Percentiles rank a stretch among this genome's conserved stretches.
These are phyloP conservation scores for Sialia sialis DNA, from an alignment of 2,113 vertebrate genomes.

Conservation along the genomic window DNA sequence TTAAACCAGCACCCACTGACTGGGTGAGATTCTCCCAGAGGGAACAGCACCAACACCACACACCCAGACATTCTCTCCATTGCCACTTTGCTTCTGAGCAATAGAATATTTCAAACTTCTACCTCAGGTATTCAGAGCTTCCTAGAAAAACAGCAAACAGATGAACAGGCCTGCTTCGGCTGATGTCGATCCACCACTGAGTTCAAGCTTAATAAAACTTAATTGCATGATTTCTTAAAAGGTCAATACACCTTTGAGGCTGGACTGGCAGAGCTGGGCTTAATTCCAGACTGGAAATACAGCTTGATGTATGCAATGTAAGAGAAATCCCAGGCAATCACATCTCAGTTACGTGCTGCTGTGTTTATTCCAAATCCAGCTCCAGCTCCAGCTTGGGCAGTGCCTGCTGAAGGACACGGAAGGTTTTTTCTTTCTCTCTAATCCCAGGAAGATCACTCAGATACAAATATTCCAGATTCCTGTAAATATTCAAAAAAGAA, in stretches of 20 bases:
- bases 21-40: rapidly evolving
- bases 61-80: rapidly evolving
- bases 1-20: neutral
- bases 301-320: neutral
- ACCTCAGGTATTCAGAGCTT: neutral
- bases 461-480: slow-evolving; percentile 87
- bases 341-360: neutral
- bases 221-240: neutral
- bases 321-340: neutral
- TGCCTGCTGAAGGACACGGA: slow-evolving; percentile 75
- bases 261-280: neutral
- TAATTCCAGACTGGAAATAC: neutral
- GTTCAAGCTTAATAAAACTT: neutral
- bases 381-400: slow-evolving; percentile 81
- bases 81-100: neutral
- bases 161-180: no score
- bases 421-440: slow-evolving; percentile 76
- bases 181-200: neutral
- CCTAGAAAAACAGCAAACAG: neutral
- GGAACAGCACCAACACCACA: neutral
- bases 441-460: slow-evolving; percentile 92
- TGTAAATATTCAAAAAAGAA: slow-evolving; percentile 56
- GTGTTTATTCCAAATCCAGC: slow-evolving; percentile 75
- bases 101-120: neutral
- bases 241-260: neutral